A percentile compares a stretch with the other conserved stretches of the same genome.
Conservation (phyloP, 1,140 invertebrate species). For the Dendrolimus kikuchii region DNA sequence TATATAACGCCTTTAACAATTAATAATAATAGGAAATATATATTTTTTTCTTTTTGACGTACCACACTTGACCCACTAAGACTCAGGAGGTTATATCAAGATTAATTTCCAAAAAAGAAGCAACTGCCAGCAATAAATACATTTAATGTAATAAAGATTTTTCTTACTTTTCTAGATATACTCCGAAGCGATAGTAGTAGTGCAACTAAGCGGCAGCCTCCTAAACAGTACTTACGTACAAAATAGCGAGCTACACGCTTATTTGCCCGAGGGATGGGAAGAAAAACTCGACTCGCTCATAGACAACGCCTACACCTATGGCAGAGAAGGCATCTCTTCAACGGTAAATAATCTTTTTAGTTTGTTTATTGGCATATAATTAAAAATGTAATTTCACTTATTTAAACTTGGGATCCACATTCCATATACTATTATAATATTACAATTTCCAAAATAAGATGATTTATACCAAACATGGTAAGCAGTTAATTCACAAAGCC, state of each 20-base stretch:
- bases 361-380: neutral
- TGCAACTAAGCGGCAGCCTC: constrained; percentile 90
- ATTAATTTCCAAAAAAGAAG: too few relatives aligned
- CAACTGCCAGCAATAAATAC: constrained; percentile 2
- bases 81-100: too few relatives aligned
- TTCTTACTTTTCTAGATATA: constrained; percentile 80
- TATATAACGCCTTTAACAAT: too few relatives aligned
- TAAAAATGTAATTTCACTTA: too few relatives aligned
- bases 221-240: constrained; percentile 92
- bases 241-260: constrained; percentile 86
- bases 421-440: too few relatives aligned
- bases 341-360: constrained; percentile 72
- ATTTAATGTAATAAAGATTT: neutral
- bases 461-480: too few relatives aligned
- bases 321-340: constrained; percentile 87
- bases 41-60: too few relatives aligned
- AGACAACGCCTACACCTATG: constrained; percentile 94
- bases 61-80: too few relatives aligned
- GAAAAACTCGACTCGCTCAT: constrained; percentile 88
- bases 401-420: too few relatives aligned
- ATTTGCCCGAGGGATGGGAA: constrained; percentile 83
- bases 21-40: too few relatives aligned
- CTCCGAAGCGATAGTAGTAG: constrained; percentile 93
- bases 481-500: too few relatives aligned
- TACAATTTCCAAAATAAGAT: too few relatives aligned